phyloP scores from a whole-genome alignment of 2,113 vertebrate species.

The Otus sunia region DNA sequence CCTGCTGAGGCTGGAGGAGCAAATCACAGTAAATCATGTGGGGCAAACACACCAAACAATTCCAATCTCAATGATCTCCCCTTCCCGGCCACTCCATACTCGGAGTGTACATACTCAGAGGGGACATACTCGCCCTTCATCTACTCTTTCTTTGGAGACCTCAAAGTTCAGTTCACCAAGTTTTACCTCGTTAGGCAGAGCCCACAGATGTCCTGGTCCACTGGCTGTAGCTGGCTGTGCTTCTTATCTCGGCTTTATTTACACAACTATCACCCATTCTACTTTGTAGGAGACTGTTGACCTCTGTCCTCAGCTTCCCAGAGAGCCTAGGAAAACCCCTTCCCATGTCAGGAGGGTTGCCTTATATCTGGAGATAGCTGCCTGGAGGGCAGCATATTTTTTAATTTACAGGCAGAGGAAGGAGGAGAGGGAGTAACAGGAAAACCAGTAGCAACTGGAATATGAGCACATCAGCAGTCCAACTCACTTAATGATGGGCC shows the following conservation, averaged over 20 bases:
- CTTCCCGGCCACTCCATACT: not conserved
- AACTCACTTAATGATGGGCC: not conserved
- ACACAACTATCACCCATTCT: rapidly evolving
- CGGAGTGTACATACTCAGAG: too few species aligned
- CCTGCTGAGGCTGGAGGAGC: not conserved
- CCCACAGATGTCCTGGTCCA: not conserved
- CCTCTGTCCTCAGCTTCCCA: not conserved
- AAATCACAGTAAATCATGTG: not conserved
- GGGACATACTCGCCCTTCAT: not conserved
- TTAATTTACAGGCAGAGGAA: not conserved
- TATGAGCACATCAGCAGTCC: not conserved
- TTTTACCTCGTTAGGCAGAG: not conserved
- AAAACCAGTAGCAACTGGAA: not conserved
- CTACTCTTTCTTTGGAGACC: not conserved
- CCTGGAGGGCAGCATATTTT: not conserved
- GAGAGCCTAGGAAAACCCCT: not conserved
- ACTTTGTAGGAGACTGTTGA: not conserved
- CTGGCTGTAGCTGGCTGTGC: not conserved
- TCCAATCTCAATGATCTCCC: rapidly evolving
- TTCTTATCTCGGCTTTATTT: not conserved
- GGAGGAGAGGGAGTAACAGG: not conserved
- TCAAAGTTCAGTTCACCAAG: not conserved
- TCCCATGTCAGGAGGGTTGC: not conserved
- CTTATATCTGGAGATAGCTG: not conserved
- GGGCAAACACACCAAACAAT: not conserved